A percentile compares a stretch with the other conserved stretches of the same genome.
phyloP scores from a whole-genome alignment of 1,140 invertebrate species.

The Drusus annulatus region DNA sequence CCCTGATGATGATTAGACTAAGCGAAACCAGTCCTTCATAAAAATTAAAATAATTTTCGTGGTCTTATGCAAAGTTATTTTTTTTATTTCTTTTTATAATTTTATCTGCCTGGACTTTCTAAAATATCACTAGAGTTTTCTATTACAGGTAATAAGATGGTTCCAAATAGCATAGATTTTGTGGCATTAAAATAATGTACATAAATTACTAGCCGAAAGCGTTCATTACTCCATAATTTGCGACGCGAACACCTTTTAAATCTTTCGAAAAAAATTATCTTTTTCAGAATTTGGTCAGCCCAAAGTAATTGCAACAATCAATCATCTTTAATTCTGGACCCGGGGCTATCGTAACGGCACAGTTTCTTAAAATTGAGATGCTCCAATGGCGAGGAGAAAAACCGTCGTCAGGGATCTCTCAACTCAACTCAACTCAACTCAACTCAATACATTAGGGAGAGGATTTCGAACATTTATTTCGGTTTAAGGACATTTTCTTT shows the following conservation, averaged over 20 bases:
- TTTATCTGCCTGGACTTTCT: too few species aligned
- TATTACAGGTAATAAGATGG: background rate
- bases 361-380: conserved; percentile 34
- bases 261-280: background rate
- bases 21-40: too few species aligned
- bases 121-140: too few species aligned
- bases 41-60: too few species aligned
- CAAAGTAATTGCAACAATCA: conserved; percentile 35
- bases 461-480: too few species aligned
- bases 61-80: too few species aligned
- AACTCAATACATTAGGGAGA: too few species aligned
- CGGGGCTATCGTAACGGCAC: conserved; percentile 28
- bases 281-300: conserved; percentile 14
- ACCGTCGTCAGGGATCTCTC: too few species aligned
- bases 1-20: too few species aligned
- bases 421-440: too few species aligned
- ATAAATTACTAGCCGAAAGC: background rate
- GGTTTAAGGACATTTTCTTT: too few species aligned
- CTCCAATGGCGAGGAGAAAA: background rate
- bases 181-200: background rate
- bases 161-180: background rate
- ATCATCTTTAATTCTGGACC: conserved; percentile 23
- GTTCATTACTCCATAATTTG: conserved; percentile 22
- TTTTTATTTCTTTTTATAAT: too few species aligned
- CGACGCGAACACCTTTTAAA: conserved; percentile 13